Conservation (phyloP, 1,140 invertebrate species). For the Ephestia elutella region DNA sequence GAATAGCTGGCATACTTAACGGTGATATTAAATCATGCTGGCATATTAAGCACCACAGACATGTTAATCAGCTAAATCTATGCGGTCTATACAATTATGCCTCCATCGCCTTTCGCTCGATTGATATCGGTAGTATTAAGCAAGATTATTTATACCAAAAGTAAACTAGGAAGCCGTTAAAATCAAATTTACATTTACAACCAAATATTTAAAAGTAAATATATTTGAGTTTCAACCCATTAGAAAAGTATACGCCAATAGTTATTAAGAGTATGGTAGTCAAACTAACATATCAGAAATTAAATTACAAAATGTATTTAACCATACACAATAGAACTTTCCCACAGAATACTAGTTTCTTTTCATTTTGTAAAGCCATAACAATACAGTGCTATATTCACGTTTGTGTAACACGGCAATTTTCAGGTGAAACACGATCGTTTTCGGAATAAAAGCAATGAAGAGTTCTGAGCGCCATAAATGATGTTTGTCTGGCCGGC, state of each 20-base stretch:
- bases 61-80: conserved; percentile 1
- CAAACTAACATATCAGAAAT: too few species aligned
- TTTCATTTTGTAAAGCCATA: background rate
- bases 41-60: background rate
- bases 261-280: too few species aligned
- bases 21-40: background rate
- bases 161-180: too few species aligned
- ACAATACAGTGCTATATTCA: background rate
- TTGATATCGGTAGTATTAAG: too few species aligned
- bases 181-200: too few species aligned
- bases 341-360: background rate
- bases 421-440: background rate
- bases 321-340: background rate
- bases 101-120: too few species aligned
- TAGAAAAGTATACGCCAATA: too few species aligned
- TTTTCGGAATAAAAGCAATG: background rate
- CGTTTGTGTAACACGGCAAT: background rate
- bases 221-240: too few species aligned
- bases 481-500: background rate
- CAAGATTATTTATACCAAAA: too few species aligned
- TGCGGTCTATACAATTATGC: background rate
- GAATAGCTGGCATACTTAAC: background rate
- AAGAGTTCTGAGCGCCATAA: conserved; percentile 1
- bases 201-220: too few species aligned
- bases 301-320: too few species aligned